Percentiles rank a stretch among this genome's conserved stretches.
Evolutionary conservation across 2,113 vertebrate genomes (phyloP).

Genomic region (Australoheros scitulus): DNA sequence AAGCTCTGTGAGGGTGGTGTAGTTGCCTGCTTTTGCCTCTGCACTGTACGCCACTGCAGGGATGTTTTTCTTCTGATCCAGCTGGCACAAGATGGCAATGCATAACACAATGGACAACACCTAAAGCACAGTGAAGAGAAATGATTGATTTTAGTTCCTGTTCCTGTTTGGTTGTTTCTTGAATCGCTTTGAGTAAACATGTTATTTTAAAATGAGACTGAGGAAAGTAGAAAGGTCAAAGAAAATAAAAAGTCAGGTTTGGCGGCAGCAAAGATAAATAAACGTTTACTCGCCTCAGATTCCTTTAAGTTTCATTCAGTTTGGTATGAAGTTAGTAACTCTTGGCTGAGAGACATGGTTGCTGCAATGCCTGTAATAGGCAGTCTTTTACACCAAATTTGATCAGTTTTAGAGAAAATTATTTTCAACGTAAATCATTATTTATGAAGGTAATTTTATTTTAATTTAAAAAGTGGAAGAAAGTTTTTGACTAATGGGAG

Average conservation of each 20-base stretch:
- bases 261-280: neutral
- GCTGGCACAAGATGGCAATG: constrained; percentile 40
- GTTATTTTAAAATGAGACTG: neutral
- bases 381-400: too few species aligned
- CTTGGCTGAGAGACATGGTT: neutral
- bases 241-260: neutral
- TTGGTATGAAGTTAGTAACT: neutral
- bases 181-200: neutral
- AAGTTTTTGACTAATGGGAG: neutral
- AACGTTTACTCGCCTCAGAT: neutral
- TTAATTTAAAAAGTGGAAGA: neutral
- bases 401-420: too few species aligned
- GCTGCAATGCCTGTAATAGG: too few species aligned
- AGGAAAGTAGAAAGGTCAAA: constrained; percentile 1
- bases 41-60: constrained; percentile 51
- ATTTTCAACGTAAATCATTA: neutral
- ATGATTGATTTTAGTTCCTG: neutral
- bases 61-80: constrained; percentile 35
- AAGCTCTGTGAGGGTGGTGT: constrained; percentile 13
- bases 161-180: neutral
- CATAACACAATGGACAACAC: constrained; percentile 26
- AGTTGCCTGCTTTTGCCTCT: constrained; percentile 61
- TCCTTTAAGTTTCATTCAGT: neutral
- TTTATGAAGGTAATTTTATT: neutral
- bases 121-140: constrained; percentile 24